Evolutionary conservation across 2,113 vertebrate species (phyloP).

Genomic region (Prunella himalayana): DNA sequence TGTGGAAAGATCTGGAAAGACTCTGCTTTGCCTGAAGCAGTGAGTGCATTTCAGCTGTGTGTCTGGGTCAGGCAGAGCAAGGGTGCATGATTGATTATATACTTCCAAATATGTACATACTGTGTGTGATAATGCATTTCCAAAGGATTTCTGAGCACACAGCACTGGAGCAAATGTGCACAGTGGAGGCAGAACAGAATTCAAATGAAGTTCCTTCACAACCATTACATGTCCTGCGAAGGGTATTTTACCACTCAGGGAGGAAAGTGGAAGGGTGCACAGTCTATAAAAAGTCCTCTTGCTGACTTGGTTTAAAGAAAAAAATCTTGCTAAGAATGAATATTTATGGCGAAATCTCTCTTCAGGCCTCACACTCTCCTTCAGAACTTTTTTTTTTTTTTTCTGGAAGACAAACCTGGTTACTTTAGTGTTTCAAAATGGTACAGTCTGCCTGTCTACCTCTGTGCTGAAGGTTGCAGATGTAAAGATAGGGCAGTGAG

Average conservation of each 20-base stretch:
- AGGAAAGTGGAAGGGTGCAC: not conserved
- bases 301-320: not conserved
- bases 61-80: not conserved
- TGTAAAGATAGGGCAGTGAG: not conserved
- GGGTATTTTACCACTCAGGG: not conserved
- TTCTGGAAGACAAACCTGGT: not conserved
- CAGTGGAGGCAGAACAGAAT: not conserved
- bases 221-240: not conserved
- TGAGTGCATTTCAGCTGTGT: not conserved
- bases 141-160: not conserved
- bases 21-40: not conserved
- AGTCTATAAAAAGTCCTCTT: not conserved
- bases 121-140: not conserved
- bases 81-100: not conserved
- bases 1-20: not conserved
- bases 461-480: slow-evolving; percentile 6
- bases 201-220: not conserved
- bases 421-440: not conserved
- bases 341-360: not conserved
- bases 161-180: not conserved
- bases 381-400: not conserved
- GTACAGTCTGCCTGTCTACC: not conserved
- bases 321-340: not conserved
- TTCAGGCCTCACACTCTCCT: not conserved
- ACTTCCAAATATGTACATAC: not conserved